Conservation (phyloP, 2,888 invertebrate species). For the Anthophora plumipes region DNA sequence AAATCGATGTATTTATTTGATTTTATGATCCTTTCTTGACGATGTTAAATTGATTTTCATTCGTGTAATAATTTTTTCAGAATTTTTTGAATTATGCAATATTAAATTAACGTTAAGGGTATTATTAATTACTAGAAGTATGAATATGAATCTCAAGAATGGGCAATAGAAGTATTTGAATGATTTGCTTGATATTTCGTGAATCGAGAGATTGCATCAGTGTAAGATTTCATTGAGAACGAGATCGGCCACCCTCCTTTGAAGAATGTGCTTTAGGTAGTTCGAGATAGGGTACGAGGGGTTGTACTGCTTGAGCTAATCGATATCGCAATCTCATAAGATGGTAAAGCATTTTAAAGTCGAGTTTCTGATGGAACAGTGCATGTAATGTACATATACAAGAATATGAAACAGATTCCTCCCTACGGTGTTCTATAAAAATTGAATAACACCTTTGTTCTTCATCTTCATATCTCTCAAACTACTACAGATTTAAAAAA, state of each 20-base stretch:
- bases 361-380: constrained; percentile 8
- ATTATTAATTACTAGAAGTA: not conserved
- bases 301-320: constrained; percentile 59
- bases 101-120: not conserved
- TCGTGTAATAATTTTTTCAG: not conserved
- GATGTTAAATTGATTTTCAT: no score
- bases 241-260: constrained; percentile 49
- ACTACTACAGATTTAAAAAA: not conserved
- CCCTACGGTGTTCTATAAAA: not conserved
- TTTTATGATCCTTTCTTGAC: no score
- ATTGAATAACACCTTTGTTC: not conserved
- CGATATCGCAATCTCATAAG: constrained; percentile 59
- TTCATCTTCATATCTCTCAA: not conserved
- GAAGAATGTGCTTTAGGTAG: constrained; percentile 60
- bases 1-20: no score
- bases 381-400: not conserved
- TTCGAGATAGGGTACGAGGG: constrained; percentile 52
- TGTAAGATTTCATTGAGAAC: constrained; percentile 53
- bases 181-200: constrained; percentile 39
- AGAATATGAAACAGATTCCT: not conserved
- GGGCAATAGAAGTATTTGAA: constrained; percentile 24
- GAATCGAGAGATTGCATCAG: constrained; percentile 29
- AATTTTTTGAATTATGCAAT: not conserved
- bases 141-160: not conserved
- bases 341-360: constrained; percentile 53